These are phyloP conservation scores for Poliocrania exsul DNA, from an alignment of 2,797 vertebrate species.

Conservation along the genomic window DNA sequence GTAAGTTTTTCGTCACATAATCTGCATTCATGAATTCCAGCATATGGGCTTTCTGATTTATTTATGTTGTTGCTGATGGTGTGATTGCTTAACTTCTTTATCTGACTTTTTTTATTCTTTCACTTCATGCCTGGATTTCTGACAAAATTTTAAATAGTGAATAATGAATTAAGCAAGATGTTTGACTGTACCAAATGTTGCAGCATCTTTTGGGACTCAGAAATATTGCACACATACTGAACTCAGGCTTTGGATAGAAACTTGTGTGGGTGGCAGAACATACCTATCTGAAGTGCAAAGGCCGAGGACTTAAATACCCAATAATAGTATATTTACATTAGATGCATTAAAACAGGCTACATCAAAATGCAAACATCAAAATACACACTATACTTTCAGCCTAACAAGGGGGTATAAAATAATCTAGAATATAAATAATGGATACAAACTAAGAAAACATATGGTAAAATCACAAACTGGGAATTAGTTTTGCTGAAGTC, in stretches of 20 bases:
- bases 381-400: not conserved
- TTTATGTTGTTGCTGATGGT: constrained; percentile 46
- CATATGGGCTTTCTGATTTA: constrained; percentile 60
- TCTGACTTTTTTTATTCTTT: constrained; percentile 32
- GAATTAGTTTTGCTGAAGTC: not conserved
- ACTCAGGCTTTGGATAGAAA: not conserved
- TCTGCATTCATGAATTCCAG: constrained; percentile 28
- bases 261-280: not conserved
- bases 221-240: not conserved
- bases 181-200: constrained; percentile 48
- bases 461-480: not conserved
- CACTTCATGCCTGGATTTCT: constrained; percentile 44
- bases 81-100: constrained; percentile 37
- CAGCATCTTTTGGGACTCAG: not conserved
- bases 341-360: not conserved
- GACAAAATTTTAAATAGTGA: constrained; percentile 46
- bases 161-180: constrained; percentile 62
- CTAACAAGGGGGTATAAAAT: not conserved
- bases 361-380: not conserved
- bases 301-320: not conserved
- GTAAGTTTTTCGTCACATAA: not conserved
- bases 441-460: not conserved
- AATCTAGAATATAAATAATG: not conserved
- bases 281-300: not conserved
- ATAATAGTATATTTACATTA: not conserved